Evolutionary conservation across 2,113 vertebrate genomes (phyloP).

Genomic region (Ornithorhynchus anatinus): DNA sequence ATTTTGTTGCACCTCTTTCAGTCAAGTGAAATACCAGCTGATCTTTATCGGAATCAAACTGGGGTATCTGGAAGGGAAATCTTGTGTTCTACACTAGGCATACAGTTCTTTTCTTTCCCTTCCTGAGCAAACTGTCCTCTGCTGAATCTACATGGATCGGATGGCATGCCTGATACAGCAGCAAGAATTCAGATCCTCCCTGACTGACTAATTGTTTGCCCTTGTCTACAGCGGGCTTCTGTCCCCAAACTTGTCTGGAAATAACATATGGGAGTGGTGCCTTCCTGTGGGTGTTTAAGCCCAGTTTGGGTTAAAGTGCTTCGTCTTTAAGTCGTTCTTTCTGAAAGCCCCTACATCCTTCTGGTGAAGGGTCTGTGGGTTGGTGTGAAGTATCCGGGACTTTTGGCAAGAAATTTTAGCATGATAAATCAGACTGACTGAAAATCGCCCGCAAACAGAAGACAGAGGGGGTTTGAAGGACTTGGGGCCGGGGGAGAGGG

Average conservation of each 20-base stretch:
- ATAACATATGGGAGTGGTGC: background rate
- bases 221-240: background rate
- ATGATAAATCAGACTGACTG: conserved; percentile 34
- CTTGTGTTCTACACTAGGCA: conserved; percentile 59
- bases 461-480: background rate
- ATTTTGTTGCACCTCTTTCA: conserved; percentile 48
- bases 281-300: background rate
- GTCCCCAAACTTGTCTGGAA: conserved; percentile 5
- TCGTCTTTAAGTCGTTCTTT: conserved; percentile 4
- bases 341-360: no score
- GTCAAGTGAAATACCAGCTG: conserved; percentile 41
- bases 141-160: conserved; percentile 42
- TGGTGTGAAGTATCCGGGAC: no score
- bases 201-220: background rate
- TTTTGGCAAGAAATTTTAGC: conserved; percentile 19
- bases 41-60: conserved; percentile 32
- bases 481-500: no score
- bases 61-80: conserved; percentile 61
- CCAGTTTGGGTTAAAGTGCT: background rate
- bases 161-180: conserved; percentile 28
- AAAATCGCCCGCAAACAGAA: conserved; percentile 12
- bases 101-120: conserved; percentile 67
- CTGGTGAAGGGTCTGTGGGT: no score
- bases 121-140: conserved; percentile 38
- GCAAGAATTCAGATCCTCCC: conserved; percentile 39